Base-by-base conservation (phyloP, 2,797 vertebrate species). In the Chromis chromis region DNA sequence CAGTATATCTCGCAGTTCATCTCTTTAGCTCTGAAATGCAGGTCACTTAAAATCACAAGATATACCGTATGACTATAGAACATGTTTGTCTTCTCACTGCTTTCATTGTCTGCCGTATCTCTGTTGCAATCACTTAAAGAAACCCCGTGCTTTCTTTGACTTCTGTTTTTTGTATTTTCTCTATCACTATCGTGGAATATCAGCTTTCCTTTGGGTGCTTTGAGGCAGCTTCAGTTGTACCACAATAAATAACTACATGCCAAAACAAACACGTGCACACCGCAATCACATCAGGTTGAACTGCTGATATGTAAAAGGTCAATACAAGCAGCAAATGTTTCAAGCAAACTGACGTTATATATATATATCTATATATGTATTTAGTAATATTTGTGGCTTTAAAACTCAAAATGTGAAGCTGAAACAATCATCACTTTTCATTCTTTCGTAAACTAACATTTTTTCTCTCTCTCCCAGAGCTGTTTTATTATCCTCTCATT, bases 301-400 rank as follows among this genome's bases (percentile, higher is more conserved):
- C 13, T 63, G 60, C 75, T 36, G n/a, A 46, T 31, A 9, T 19
- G 27, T 79, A 74, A 70, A 67, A 63, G n/a, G 68, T 80, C 69
- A 75, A 67, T 62, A 77, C 66, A 78, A 64, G 56, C 74, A 70
- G 46, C 65, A 79, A 81, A 83, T 81, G 64, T 78, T 58, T 24
- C 42, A n/a, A 48, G 1, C 13, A 74, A 57, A 72, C 28, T 27
- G 0, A 40, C 28, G 12, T 42, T 6, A 6, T 25, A 25, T 25
- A 25, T 25, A 25, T 25, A 25, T 25, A 4, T 25, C 2, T 25
- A 25, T 25, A 25, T 25, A 25, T 25, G 4, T 25, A 25, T 25
- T 25, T 25, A 25, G 56, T 69, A 0, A 31, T 55, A 25, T 52
- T 48, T 58, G 7, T 4, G 4, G 14, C 40, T 44, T 17, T 64